phyloP scores from a whole-genome alignment of 2,888 invertebrate species.

The Horisme vitalbata region DNA sequence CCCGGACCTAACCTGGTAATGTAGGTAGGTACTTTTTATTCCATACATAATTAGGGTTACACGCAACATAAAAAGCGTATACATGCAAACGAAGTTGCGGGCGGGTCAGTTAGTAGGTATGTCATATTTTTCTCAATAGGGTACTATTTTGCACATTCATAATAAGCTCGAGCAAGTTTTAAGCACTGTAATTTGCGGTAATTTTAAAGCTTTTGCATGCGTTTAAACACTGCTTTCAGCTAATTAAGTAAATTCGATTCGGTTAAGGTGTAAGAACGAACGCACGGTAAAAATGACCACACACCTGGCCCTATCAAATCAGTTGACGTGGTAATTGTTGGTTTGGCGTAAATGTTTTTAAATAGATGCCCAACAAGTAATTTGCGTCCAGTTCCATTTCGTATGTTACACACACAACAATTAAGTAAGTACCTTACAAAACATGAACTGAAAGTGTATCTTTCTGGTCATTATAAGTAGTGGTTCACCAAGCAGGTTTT shows the following conservation, averaged over 20 bases:
- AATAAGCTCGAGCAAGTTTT: neutral
- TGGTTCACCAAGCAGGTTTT: too few species aligned
- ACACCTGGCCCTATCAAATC: constrained; percentile 20
- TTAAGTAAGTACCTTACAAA: constrained; percentile 2
- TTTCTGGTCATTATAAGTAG: too few species aligned
- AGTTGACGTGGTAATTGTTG: constrained; percentile 23
- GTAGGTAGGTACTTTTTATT: too few species aligned
- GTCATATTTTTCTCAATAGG: neutral
- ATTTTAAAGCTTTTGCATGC: constrained; percentile 29
- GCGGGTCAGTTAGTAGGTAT: too few species aligned
- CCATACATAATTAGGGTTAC: too few species aligned
- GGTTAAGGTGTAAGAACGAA: constrained; percentile 25
- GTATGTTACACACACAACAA: too few species aligned
- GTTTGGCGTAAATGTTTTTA: constrained; percentile 4
- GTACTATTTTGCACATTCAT: neutral
- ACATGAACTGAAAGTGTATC: neutral
- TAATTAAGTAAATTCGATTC: constrained; percentile 33
- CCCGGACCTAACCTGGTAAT: too few species aligned
- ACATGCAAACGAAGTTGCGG: too few species aligned
- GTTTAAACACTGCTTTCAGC: constrained; percentile 32
- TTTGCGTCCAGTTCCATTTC: neutral
- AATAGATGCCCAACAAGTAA: neutral
- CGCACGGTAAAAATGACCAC: constrained; percentile 20
- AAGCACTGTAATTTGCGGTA: constrained; percentile 16
- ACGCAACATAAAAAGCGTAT: too few species aligned